Percentiles rank a stretch among this genome's conserved stretches.
Conservation (phyloP, 2,888 invertebrate species). For the Osmoderma eremita region DNA sequence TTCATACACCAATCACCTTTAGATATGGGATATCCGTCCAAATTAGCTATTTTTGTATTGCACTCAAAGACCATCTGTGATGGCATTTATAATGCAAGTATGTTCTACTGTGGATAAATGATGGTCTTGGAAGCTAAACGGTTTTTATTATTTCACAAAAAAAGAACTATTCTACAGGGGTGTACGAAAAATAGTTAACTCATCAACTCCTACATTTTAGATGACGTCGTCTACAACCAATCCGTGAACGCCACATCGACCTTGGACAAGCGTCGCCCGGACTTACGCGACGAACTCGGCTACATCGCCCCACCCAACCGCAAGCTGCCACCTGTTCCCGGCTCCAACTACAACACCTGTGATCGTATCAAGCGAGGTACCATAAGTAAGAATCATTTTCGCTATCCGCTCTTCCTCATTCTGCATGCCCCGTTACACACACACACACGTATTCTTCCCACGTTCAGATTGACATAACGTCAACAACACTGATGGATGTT, state of each 20-base stretch:
- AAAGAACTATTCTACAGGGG: no score
- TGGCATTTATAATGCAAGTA: no score
- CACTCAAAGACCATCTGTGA: no score
- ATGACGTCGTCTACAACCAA: constrained; percentile 92
- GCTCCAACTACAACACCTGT: constrained; percentile 93
- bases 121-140: no score
- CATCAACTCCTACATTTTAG: constrained; percentile 63
- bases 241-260: constrained; percentile 76
- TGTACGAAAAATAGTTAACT: no score
- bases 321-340: constrained; percentile 91
- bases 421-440: constrained; percentile 42
- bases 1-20: no score
- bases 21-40: no score
- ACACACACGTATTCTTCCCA: constrained; percentile 26
- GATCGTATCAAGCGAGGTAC: constrained; percentile 93
- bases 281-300: constrained; percentile 87
- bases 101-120: no score
- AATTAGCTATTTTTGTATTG: no score
- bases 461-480: not conserved
- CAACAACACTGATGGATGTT: not conserved
- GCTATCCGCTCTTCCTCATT: constrained; percentile 38
- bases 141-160: no score
- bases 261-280: constrained; percentile 84
- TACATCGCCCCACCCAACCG: constrained; percentile 94
- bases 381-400: constrained; percentile 52